Evolutionary conservation across 1,140 invertebrate genomes (phyloP), one percentile per base, ranked within the genome.

Genomic region (Conus betulinus): DNA sequence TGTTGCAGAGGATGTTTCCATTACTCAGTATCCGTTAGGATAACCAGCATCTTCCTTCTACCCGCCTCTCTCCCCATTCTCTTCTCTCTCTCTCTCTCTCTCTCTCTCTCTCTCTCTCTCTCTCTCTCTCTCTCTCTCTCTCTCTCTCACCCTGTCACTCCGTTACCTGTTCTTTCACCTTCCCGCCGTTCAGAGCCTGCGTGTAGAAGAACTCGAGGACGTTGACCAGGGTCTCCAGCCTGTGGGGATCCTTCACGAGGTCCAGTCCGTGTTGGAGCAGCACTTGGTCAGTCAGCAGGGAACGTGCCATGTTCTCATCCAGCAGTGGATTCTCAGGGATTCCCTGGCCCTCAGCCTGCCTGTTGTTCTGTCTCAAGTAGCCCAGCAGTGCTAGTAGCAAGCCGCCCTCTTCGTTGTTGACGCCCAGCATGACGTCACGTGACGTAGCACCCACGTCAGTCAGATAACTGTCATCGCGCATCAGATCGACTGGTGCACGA

Each of bases 401-500:
- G 23, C 25, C 39, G 6, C 84, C 39, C 84, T 85, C 84, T 11
- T 85, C 39, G 67, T 85, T 85, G 63, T 85, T 85, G 13, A 85
- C 11, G 5, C 84, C 84, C 3, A 74, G 13, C 67, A 85, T 67
- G 84, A 85, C 63, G 84, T 85, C 84, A 67, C 63, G 63, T n/a
- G 51, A 20, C 4, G 27, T 63, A 0, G 52, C 88, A 7, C 89
- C 53, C 11, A 53, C 27, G 13, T 55, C 23, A 4, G 78, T 74
- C 17, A 87, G 84, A 23, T 87, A 85, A 23, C 52, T 53, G 20
- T 39, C 85, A 89, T 55, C 81, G 27, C 71, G 23, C 52, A 91
- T 63, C 8, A 87, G 63, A 6, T 39, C n/a, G 10, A 27, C n/a
- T 20, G 90, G 88, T 53, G 67, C 15, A 17, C 88, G 81, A 4